Base-by-base conservation (phyloP, 2,888 invertebrate genomes). In the Gonocerus acuteangulatus region DNA sequence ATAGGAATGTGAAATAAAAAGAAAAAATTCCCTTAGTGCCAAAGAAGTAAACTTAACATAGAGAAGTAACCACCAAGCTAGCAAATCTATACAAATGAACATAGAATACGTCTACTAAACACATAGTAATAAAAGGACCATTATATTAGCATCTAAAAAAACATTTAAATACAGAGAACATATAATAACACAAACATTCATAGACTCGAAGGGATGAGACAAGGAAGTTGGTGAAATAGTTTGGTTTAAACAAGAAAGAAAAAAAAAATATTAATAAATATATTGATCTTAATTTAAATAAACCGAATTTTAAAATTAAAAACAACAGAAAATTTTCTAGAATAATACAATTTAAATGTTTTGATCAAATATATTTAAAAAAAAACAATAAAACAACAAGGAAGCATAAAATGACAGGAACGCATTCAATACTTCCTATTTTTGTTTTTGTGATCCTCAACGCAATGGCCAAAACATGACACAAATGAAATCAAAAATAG, bases 371-470 rank as follows among this genome's bases (percentile, higher is more conserved):
- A n/a, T n/a, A n/a, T n/a, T n/a, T 23, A 58, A 47, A 60, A 59
- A 63, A 56, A 48, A 22, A 39, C 34, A 57, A 42, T 57, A 61
- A 67, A 64, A 9, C 6, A 32, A 32, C 11, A 32, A 54, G 47
- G 74, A 71, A 73, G 11, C 7, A 32, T 6, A 32, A 11, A 32
- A 9, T 9, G 32, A 32, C 7, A 32, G 32, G 11, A 11, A 73
- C 72, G 75, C 74, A 65, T 76, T 73, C 71, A 74, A 72, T 69
- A 70, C 73, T 70, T 71, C 72, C 11, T 32, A 11, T 32, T n/a
- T n/a, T n/a, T n/a, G n/a, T n/a, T n/a, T n/a, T n/a, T n/a, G n/a
- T n/a, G n/a, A n/a, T n/a, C n/a, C n/a, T n/a, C n/a, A n/a, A n/a
- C n/a, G n/a, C n/a, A n/a, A n/a, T n/a, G n/a, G n/a, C n/a, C n/a